These are phyloP conservation scores for Nothobranchius kuhntae DNA, from an alignment of 2,113 vertebrate species.

Conservation along the genomic window DNA sequence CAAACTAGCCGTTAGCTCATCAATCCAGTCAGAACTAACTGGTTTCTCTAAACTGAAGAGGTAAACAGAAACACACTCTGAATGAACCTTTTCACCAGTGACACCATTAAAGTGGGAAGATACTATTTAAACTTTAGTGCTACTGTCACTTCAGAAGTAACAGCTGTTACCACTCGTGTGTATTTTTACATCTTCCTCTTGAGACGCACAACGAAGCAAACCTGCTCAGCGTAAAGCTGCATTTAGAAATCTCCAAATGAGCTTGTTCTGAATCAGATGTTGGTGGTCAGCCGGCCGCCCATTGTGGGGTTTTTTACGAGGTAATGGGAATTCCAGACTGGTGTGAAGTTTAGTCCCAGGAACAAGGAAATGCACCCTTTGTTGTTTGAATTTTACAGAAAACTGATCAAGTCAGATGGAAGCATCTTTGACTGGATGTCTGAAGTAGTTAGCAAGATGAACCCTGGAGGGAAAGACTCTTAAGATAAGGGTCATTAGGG, in stretches of 20 bases:
- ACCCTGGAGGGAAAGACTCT: slow-evolving; percentile 31
- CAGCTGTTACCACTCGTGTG: no score
- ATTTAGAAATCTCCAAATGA: no score
- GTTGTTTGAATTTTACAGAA: background rate
- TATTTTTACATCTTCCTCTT: no score
- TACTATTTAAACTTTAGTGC: background rate
- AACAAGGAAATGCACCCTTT: slow-evolving; percentile 40
- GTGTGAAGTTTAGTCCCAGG: slow-evolving; percentile 45
- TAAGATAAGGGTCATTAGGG: slow-evolving; percentile 36
- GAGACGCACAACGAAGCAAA: no score
- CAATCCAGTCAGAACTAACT: no score
- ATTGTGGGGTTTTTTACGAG: slow-evolving; percentile 17
- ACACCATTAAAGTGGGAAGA: background rate
- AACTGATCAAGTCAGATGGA: slow-evolving; percentile 8
- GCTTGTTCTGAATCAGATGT: background rate
- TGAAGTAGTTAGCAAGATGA: slow-evolving; percentile 32
- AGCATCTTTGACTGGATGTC: slow-evolving; percentile 15
- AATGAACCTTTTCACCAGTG: no score
- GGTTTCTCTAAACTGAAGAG: no score
- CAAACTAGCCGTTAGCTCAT: no score
- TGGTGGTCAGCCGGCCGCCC: slow-evolving; percentile 40
- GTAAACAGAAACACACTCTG: no score
- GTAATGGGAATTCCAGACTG: slow-evolving; percentile 61
- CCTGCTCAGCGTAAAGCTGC: no score
- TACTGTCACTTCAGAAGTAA: no score